Evolutionary conservation across 2,113 vertebrate species (phyloP).

Genomic region (Charadrius vociferus): DNA sequence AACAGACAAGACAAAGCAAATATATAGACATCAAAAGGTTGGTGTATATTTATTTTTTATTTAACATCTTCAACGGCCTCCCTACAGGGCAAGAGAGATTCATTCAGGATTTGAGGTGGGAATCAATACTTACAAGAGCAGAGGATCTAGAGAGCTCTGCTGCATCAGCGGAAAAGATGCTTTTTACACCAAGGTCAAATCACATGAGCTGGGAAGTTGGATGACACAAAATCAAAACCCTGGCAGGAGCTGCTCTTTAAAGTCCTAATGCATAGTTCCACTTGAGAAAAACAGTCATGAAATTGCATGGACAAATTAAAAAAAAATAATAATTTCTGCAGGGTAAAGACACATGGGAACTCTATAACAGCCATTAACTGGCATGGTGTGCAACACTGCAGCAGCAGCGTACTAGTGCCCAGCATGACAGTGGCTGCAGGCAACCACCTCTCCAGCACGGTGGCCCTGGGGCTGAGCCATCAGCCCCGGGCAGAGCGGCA

Average conservation of each 20-base stretch:
- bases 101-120: not conserved
- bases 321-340: not conserved
- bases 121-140: not conserved
- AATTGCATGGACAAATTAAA: not conserved
- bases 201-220: not conserved
- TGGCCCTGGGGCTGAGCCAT: not conserved
- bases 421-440: not conserved
- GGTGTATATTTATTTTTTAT: not conserved
- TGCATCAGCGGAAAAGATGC: not conserved
- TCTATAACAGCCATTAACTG: not conserved
- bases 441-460: not conserved
- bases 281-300: not conserved
- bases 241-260: not conserved
- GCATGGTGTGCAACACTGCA: not conserved
- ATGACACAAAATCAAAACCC: not conserved
- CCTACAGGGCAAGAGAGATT: not conserved
- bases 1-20: not conserved
- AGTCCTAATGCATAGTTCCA: not conserved
- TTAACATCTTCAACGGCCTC: not conserved
- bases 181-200: not conserved
- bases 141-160: not conserved
- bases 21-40: not conserved
- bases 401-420: not conserved
- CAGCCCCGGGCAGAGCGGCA: fast-evolving
- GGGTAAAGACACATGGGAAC: not conserved